Percentiles rank a stretch among this genome's conserved stretches.
These are phyloP conservation scores for Troglohyphantes excavatus DNA, from an alignment of 2,888 invertebrate genomes.

Conservation along the genomic window DNA sequence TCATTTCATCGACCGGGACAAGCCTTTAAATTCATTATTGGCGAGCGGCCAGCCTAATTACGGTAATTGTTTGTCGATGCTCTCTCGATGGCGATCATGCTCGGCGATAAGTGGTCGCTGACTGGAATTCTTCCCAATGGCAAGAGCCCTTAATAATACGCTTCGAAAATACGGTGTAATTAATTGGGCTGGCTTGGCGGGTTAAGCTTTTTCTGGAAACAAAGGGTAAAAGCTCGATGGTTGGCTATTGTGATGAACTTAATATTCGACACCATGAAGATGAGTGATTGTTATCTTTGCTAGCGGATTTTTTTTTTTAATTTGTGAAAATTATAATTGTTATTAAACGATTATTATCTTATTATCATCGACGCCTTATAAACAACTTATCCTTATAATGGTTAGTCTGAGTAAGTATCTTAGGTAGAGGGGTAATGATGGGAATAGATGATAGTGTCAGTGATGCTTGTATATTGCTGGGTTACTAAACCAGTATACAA, in stretches of 20 bases:
- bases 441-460: too few relatives aligned
- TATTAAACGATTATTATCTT: neutral
- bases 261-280: neutral
- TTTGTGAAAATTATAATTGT: constrained; percentile 5
- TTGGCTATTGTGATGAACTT: neutral
- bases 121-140: neutral
- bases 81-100: constrained; percentile 6
- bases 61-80: constrained; percentile 63
- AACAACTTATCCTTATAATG: neutral
- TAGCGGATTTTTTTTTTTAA: neutral
- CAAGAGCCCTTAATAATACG: too few relatives aligned
- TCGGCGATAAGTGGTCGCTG: constrained; percentile 49
- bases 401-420: too few relatives aligned
- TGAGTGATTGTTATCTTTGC: neutral
- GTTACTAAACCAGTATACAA: too few relatives aligned
- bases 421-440: too few relatives aligned
- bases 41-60: constrained; percentile 25
- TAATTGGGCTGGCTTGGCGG: neutral
- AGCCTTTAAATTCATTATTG: constrained; percentile 65
- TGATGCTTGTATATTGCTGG: too few relatives aligned
- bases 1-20: neutral
- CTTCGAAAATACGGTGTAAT: neutral
- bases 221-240: neutral
- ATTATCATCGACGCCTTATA: neutral
- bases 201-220: neutral